Conservation (phyloP, 1,140 invertebrate species). For the Anthonomus grandis region DNA sequence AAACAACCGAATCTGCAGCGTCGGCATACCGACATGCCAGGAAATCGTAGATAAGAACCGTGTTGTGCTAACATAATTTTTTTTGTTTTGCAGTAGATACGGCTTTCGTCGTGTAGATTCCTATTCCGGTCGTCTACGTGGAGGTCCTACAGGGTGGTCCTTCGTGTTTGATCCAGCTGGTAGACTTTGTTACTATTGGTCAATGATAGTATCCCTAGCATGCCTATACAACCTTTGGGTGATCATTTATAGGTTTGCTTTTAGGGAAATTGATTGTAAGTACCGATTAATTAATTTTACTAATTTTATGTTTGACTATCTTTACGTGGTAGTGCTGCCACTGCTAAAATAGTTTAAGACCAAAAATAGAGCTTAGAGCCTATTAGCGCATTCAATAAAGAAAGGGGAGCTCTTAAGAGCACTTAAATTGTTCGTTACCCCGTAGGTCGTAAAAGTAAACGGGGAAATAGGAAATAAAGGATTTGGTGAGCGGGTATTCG, state of each 20-base stretch:
- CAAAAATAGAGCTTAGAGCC: neutral
- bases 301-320: too few relatives aligned
- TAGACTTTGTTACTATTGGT: constrained; percentile 92
- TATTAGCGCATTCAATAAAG: neutral
- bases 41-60: too few relatives aligned
- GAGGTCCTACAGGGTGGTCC: constrained; percentile 72
- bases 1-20: too few relatives aligned
- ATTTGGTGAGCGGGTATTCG: too few relatives aligned
- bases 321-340: neutral
- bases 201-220: constrained; percentile 94
- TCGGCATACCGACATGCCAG: too few relatives aligned
- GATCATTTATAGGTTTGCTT: constrained; percentile 97
- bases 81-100: constrained; percentile 50
- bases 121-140: constrained; percentile 50
- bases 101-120: constrained; percentile 48
- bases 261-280: constrained; percentile 85
- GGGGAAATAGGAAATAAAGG: too few relatives aligned
- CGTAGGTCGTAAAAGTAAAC: too few relatives aligned
- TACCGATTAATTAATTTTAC: constrained; percentile 26
- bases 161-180: constrained; percentile 92
- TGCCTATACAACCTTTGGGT: constrained; percentile 99
- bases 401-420: neutral
- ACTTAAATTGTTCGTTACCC: too few relatives aligned
- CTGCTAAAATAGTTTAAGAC: neutral
- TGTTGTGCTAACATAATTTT: too few relatives aligned